Base-by-base conservation (phyloP, 2,888 invertebrate genomes). In the Laothoe populi region DNA sequence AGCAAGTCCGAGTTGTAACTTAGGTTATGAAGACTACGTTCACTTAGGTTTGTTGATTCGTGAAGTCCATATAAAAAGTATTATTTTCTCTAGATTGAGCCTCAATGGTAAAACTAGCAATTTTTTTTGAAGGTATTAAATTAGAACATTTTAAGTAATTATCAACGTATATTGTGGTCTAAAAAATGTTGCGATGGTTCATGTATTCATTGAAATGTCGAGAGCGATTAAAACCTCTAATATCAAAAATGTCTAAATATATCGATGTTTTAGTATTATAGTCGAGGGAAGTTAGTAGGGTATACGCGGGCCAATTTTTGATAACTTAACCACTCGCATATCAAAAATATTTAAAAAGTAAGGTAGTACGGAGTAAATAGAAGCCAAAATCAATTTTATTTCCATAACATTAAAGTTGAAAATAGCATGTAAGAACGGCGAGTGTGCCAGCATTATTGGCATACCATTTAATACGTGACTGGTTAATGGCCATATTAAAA, bases 71-170 rank as follows among this genome's bases (percentile, higher is more conserved):
- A 31, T 35, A 31, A 53, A 35, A 53, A 48, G 53, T 53, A 53
- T 53, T 53, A 53, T 53, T 53, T 53, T 53, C 35, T 53, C 35
- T 35, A 53, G 53, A 53, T 53, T 53, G 53, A 35, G 35, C 35
- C 53, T 35, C 53, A 35, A 35, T 31, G 10, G 49, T 49, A 49
- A 13, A 26, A 49, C 24, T 24, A 24, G 16, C 8, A n/a, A n/a
- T n/a, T n/a, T n/a, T n/a, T n/a, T n/a, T n/a, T n/a, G n/a, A n/a
- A n/a, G n/a, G n/a, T n/a, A n/a, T n/a, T n/a, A n/a, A n/a, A n/a
- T n/a, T n/a, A n/a, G n/a, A n/a, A n/a, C n/a, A n/a, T n/a, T n/a
- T n/a, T n/a, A n/a, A n/a, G n/a, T n/a, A n/a, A n/a, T n/a, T n/a
- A n/a, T n/a, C n/a, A n/a, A n/a, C n/a, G n/a, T n/a, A n/a, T n/a